A percentile compares a stretch with the other conserved stretches of the same genome.
phyloP scores from a whole-genome alignment of 2,797 vertebrate species.

The Anabacerthia variegaticeps region DNA sequence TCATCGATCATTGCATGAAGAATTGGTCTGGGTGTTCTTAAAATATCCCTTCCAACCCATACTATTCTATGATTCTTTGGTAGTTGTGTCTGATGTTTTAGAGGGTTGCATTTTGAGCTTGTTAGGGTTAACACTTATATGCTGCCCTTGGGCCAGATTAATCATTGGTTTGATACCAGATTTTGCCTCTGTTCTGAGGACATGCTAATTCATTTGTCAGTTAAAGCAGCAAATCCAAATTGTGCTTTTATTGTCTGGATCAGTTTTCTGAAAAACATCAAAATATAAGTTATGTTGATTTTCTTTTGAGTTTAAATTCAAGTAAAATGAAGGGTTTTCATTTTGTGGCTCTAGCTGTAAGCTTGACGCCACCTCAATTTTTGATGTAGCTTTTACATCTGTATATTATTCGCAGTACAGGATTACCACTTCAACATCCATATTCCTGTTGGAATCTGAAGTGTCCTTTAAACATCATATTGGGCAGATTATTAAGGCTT shows the following conservation, averaged over 20 bases:
- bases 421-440: slow-evolving; percentile 42
- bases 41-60: not conserved
- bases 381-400: slow-evolving; percentile 25
- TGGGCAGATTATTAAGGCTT: slow-evolving; percentile 62
- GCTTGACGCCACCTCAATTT: not conserved
- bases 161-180: not conserved
- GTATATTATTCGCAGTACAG: not conserved
- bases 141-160: not conserved
- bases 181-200: not conserved
- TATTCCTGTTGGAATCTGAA: slow-evolving; percentile 34
- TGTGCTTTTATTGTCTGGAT: not conserved
- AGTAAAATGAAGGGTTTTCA: not conserved
- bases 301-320: not conserved
- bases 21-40: not conserved
- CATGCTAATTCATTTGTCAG: not conserved
- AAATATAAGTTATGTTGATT: not conserved
- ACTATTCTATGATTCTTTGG: not conserved
- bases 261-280: not conserved
- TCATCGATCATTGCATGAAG: not conserved
- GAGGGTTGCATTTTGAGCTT: not conserved
- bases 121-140: not conserved
- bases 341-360: not conserved
- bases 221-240: slow-evolving; percentile 7
- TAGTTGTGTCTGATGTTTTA: not conserved
- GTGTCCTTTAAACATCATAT: slow-evolving; percentile 41